Conservation (phyloP, 2,797 vertebrate genomes). For the Macroramphosus scolopax region DNA sequence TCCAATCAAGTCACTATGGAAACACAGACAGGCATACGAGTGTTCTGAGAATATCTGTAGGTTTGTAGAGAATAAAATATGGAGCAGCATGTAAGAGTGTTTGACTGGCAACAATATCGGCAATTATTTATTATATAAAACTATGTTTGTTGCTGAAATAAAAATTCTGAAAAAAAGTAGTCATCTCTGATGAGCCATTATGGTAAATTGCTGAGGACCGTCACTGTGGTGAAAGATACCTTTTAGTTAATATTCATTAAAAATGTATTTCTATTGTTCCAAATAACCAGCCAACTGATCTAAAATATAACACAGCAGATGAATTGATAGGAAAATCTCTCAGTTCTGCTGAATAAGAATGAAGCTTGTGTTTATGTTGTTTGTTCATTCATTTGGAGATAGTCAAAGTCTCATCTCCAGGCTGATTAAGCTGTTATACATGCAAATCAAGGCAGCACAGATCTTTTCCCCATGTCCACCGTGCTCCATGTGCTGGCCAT, state of each 20-base stretch:
- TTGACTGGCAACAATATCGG: constrained; percentile 6
- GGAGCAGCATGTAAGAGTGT: constrained; percentile 37
- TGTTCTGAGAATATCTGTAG: constrained; percentile 8
- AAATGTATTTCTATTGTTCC: constrained; percentile 24
- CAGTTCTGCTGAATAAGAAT: constrained; percentile 43
- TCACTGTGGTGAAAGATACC: constrained; percentile 15
- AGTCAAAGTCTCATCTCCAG: constrained; percentile 33
- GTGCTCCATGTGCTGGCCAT: constrained; percentile 23
- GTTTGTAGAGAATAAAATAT: constrained; percentile 14
- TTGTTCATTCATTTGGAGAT: constrained; percentile 36
- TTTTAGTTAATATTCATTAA: constrained; percentile 17
- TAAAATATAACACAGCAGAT: constrained; percentile 19
- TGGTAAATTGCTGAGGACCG: constrained; percentile 21
- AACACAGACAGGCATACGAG: constrained; percentile 16
- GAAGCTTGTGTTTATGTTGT: constrained; percentile 46
- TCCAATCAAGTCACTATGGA: constrained; percentile 26
- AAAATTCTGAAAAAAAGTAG: constrained; percentile 18
- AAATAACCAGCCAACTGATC: constrained; percentile 11
- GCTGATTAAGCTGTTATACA: constrained; percentile 52
- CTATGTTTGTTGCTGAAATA: background rate
- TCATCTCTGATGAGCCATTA: constrained; percentile 23
- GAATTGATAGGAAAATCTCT: constrained; percentile 32
- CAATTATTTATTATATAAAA: constrained; percentile 31
- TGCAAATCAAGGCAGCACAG: constrained; percentile 57
- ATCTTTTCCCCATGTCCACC: constrained; percentile 30